Percentiles rank a stretch among this genome's conserved stretches.
Evolutionary conservation across 2,797 vertebrate species (phyloP).

Genomic region (Leptodactylus fallax): DNA sequence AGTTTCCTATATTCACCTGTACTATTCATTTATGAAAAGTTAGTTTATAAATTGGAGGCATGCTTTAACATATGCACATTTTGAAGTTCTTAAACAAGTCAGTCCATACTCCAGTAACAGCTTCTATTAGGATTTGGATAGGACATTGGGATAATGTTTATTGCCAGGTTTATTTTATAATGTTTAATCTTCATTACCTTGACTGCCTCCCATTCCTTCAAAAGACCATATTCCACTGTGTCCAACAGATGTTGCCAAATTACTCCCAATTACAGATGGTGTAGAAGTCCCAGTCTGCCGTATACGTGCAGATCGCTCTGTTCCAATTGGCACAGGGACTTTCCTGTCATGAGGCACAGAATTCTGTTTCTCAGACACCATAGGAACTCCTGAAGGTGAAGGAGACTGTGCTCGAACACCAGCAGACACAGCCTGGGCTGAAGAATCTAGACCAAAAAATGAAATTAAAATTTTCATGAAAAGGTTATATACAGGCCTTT

Average conservation of each 20-base stretch:
- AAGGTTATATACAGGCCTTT: neutral
- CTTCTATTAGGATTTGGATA: too few relatives aligned
- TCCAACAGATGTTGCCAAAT: constrained; percentile 80
- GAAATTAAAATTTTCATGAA: neutral
- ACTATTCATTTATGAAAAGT: too few relatives aligned
- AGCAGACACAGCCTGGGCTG: constrained; percentile 78
- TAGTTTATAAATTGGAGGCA: too few relatives aligned
- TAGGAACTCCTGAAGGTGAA: constrained; percentile 78
- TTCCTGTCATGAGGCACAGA: constrained; percentile 83
- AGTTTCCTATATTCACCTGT: too few relatives aligned
- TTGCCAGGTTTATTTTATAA: too few relatives aligned
- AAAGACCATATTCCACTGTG: constrained; percentile 86
- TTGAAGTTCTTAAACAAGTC: too few relatives aligned
- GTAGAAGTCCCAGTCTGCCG: constrained; percentile 84
- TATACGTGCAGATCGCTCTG: constrained; percentile 82
- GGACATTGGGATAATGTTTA: too few relatives aligned
- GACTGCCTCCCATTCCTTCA: constrained; percentile 81
- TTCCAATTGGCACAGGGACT: constrained; percentile 83
- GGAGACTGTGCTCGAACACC: constrained; percentile 81
- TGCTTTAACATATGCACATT: too few relatives aligned
- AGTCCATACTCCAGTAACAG: too few relatives aligned
- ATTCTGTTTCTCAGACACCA: constrained; percentile 80
- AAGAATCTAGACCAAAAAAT: constrained; percentile 72
- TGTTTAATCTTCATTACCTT: constrained; percentile 72
- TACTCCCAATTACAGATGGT: constrained; percentile 81